Conservation (phyloP, 2,888 invertebrate genomes). For the Tipula helvola region DNA sequence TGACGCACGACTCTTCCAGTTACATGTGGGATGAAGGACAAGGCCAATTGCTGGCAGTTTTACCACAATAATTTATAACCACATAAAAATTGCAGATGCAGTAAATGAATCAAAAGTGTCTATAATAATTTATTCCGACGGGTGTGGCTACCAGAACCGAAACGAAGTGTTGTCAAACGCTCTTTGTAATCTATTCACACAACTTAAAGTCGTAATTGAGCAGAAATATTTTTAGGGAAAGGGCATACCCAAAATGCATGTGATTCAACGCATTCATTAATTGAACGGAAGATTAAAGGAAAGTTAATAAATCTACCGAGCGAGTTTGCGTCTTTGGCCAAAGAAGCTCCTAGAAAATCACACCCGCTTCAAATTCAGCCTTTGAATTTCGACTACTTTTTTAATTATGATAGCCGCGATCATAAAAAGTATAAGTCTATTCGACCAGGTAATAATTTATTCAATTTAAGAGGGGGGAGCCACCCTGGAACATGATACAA, state of each 20-base stretch:
- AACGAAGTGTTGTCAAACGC: background rate
- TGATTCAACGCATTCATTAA: background rate
- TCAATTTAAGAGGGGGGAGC: no score
- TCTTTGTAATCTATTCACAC: background rate
- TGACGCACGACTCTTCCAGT: no score
- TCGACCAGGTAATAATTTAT: background rate
- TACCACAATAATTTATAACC: no score
- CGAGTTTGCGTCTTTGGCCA: background rate
- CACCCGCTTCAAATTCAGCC: background rate
- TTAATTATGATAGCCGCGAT: background rate
- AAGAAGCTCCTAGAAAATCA: background rate
- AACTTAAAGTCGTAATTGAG: background rate
- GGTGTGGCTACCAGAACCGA: background rate
- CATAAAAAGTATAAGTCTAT: background rate
- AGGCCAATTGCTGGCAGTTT: no score
- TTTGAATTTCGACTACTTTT: background rate
- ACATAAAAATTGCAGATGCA: no score
- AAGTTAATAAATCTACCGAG: background rate
- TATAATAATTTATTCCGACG: background rate
- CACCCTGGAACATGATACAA: no score
- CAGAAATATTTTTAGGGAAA: background rate
- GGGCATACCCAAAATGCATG: background rate
- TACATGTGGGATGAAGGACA: no score
- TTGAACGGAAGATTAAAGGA: background rate
- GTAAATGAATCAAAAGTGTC: background rate